Conservation (phyloP, 2,113 vertebrate species). For the Atrichornis clamosus region DNA sequence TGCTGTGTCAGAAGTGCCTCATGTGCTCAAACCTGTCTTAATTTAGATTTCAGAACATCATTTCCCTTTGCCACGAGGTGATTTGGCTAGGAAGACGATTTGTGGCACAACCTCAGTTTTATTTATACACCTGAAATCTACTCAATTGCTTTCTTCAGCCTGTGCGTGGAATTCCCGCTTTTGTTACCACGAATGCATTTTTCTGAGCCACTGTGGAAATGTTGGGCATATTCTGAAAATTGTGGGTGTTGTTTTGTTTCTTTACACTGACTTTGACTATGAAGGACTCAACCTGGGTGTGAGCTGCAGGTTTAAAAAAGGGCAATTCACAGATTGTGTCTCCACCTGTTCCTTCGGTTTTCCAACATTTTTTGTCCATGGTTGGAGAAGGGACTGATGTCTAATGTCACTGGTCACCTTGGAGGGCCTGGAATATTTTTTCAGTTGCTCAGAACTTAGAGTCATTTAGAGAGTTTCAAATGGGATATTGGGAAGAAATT, state of each 20-base stretch:
- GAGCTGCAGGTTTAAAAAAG: background rate
- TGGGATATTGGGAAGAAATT: background rate
- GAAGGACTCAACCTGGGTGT: background rate
- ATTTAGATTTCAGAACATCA: background rate
- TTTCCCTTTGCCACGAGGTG: background rate
- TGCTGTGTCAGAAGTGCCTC: background rate
- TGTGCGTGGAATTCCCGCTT: background rate
- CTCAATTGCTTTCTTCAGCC: background rate
- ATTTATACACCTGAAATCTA: background rate
- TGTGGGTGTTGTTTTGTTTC: accelerated
- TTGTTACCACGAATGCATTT: background rate
- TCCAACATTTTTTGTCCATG: accelerated
- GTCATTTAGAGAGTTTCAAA: background rate
- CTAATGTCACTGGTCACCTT: background rate
- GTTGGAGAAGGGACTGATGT: background rate
- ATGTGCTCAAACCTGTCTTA: background rate
- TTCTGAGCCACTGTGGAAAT: background rate
- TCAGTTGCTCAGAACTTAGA: background rate
- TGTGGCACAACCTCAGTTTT: background rate
- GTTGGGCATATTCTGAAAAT: background rate
- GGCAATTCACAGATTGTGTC: background rate
- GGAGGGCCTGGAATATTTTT: background rate
- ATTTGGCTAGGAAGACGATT: background rate
- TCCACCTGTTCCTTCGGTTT: background rate
- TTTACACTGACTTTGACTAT: background rate